phyloP scores from a whole-genome alignment of 2,888 invertebrate genomes.

The Malachius bipustulatus region DNA sequence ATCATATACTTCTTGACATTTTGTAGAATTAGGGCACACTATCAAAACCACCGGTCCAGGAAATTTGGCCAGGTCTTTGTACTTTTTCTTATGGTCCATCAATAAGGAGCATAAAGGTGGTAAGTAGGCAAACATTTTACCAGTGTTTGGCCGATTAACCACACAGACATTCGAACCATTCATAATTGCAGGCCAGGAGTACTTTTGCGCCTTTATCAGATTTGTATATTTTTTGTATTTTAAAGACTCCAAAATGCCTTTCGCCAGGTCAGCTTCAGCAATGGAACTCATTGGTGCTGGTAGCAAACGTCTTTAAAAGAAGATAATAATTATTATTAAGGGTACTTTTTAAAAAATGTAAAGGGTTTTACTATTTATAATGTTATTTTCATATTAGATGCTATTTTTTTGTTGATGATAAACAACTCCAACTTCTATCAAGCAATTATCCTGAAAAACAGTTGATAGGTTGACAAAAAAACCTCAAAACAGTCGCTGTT shows the following conservation, averaged over 20 bases:
- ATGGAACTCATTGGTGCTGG: constrained; percentile 22
- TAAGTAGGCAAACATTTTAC: constrained; percentile 61
- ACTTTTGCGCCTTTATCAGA: constrained; percentile 49
- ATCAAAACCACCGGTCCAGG: constrained; percentile 54
- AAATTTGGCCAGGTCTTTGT: constrained; percentile 30
- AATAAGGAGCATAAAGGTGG: constrained; percentile 54
- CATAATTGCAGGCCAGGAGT: constrained; percentile 57
- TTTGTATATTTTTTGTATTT: constrained; percentile 22
- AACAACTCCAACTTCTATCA: too few relatives aligned
- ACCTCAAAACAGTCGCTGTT: too few relatives aligned
- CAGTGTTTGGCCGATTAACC: constrained; percentile 46
- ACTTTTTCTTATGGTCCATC: constrained; percentile 38
- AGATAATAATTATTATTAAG: too few relatives aligned
- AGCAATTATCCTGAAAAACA: too few relatives aligned
- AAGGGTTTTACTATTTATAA: too few relatives aligned
- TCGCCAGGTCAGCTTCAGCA: constrained; percentile 23
- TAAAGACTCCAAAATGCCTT: constrained; percentile 23
- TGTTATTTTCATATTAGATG: too few relatives aligned
- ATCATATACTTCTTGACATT: constrained; percentile 40
- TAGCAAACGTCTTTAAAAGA: too few relatives aligned
- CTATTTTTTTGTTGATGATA: too few relatives aligned
- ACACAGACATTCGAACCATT: constrained; percentile 53
- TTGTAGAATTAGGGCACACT: constrained; percentile 49
- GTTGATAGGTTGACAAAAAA: too few relatives aligned
- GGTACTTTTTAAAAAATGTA: too few relatives aligned